Percentiles rank a stretch among this genome's conserved stretches.
These are phyloP conservation scores for Aphaenogaster ashmeadi DNA, from an alignment of 1,140 invertebrate genomes.

Conservation along the genomic window DNA sequence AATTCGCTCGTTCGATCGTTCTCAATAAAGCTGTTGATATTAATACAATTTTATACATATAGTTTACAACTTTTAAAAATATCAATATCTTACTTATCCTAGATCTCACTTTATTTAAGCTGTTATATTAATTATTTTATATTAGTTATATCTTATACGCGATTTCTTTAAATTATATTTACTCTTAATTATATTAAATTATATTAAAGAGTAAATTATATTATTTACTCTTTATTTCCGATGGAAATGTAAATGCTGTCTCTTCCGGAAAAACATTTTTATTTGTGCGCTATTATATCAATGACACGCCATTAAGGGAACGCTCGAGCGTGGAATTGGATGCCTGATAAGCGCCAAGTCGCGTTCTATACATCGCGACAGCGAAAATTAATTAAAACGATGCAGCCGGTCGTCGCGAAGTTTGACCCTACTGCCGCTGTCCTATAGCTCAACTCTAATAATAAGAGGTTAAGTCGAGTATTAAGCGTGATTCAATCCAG, in stretches of 20 bases:
- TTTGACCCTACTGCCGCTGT: constrained; percentile 68
- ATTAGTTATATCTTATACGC: neutral
- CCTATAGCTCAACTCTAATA: constrained; percentile 82
- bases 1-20: neutral
- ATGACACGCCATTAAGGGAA: constrained; percentile 15
- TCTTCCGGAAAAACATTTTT: neutral
- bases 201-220: too few species aligned
- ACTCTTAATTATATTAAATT: neutral
- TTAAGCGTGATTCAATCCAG: constrained; percentile 77
- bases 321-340: constrained; percentile 38
- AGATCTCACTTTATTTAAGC: neutral
- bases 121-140: neutral
- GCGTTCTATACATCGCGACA: constrained; percentile 31
- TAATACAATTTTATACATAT: neutral
- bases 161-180: neutral
- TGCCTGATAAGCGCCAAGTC: constrained; percentile 37
- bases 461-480: constrained; percentile 83
- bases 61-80: neutral
- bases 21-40: neutral
- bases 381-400: constrained; percentile 82
- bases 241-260: neutral
- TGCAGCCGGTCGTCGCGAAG: constrained; percentile 73
- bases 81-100: neutral
- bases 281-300: constrained; percentile 19
- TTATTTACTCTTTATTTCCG: neutral